Conservation (phyloP, 2,888 invertebrate genomes). For the Plebejus argus region DNA sequence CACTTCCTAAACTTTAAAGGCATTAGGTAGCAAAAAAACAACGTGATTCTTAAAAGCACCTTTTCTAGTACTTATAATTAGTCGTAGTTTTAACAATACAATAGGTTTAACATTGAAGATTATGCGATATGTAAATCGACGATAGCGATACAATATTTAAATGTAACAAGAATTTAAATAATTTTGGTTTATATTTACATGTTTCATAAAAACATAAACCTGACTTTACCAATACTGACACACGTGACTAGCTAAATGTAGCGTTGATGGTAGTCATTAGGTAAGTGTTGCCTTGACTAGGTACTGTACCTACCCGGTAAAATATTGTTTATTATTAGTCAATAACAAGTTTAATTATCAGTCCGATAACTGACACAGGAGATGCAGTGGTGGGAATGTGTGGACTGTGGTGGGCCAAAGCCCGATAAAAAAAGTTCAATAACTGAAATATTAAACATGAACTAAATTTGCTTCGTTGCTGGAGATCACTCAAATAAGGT, state of each 20-base stretch:
- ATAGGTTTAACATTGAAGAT: background rate
- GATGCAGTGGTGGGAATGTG: too few species aligned
- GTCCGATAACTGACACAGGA: background rate
- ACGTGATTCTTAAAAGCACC: background rate
- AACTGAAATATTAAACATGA: background rate
- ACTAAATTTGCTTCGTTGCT: background rate
- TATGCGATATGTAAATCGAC: background rate
- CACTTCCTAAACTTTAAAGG: background rate
- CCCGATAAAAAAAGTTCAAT: background rate
- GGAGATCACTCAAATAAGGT: constrained; percentile 1
- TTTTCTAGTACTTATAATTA: background rate
- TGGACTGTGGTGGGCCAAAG: too few species aligned
- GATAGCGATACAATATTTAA: background rate
- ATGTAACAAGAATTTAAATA: constrained; percentile 6
- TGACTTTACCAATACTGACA: background rate
- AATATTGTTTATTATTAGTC: background rate
- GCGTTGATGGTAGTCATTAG: background rate
- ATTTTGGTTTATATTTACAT: background rate
- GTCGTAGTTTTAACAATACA: background rate
- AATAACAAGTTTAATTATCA: background rate
- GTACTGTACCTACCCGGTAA: background rate
- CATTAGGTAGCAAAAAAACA: too few species aligned
- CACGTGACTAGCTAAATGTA: background rate
- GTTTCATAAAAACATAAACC: background rate
- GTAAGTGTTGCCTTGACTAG: background rate